Conservation (phyloP, 2,797 vertebrate genomes). For the Amphiprion clarkii region DNA sequence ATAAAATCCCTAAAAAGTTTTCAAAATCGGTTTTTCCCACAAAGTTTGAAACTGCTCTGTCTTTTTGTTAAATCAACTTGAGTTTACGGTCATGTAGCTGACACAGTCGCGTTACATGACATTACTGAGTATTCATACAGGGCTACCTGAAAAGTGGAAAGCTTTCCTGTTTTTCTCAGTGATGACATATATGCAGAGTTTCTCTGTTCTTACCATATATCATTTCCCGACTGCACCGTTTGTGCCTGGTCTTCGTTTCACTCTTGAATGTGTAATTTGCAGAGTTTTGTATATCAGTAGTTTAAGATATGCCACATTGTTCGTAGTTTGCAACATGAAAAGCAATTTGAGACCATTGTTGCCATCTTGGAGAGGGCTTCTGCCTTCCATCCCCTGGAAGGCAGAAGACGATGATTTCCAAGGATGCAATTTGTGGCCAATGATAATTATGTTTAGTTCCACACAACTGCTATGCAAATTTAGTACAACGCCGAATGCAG, state of each 20-base stretch:
- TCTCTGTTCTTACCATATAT: too few species aligned
- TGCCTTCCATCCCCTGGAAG: too few species aligned
- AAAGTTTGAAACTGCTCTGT: neutral
- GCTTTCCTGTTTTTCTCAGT: too few species aligned
- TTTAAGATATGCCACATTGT: too few species aligned
- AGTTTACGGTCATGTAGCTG: neutral
- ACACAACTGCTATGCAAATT: neutral
- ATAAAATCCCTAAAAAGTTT: constrained; percentile 5
- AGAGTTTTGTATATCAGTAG: too few species aligned
- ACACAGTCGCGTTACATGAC: neutral
- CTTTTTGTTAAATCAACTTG: neutral
- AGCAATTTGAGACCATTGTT: too few species aligned
- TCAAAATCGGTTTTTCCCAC: neutral
- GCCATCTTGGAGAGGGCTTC: neutral
- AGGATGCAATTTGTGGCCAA: neutral
- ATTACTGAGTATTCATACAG: neutral
- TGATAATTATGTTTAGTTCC: constrained; percentile 3
- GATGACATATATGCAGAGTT: too few species aligned
- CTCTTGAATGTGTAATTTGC: too few species aligned
- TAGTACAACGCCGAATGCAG: constrained; percentile 6
- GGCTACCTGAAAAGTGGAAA: too few species aligned
- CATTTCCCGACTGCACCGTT: too few species aligned
- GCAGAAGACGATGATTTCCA: neutral
- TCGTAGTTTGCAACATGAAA: too few species aligned
- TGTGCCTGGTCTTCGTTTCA: too few species aligned